Evolutionary conservation across 2,113 vertebrate species (phyloP).

Genomic region (Machaerirhynchus nigripectus): DNA sequence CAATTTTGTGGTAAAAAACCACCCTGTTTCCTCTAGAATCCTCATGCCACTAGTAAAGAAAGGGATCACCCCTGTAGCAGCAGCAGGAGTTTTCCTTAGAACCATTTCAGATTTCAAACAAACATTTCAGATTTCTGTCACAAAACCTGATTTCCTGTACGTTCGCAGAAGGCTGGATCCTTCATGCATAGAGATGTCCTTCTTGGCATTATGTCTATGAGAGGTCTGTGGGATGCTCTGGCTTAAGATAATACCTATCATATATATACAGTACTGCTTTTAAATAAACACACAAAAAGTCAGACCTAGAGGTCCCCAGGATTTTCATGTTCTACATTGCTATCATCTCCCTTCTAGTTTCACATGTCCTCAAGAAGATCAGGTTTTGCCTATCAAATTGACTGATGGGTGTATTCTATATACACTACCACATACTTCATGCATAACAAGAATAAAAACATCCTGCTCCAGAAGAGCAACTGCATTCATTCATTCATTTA

Average conservation of each 20-base stretch:
- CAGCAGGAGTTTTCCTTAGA: neutral
- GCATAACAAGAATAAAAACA: neutral
- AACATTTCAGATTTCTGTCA: neutral
- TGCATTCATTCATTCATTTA: neutral
- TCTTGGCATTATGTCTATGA: neutral
- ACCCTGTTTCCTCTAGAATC: neutral
- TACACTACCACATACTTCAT: neutral
- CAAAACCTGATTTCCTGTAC: neutral
- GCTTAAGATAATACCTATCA: neutral
- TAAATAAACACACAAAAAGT: neutral
- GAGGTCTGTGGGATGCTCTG: neutral
- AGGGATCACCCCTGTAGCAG: neutral
- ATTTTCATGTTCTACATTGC: neutral
- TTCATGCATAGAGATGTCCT: neutral
- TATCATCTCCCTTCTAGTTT: neutral
- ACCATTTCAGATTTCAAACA: neutral
- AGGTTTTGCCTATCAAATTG: neutral
- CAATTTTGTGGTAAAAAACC: neutral
- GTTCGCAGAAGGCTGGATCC: neutral
- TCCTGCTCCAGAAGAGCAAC: neutral
- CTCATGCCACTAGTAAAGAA: neutral
- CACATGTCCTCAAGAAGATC: neutral
- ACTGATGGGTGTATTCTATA: neutral
- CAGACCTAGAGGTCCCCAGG: neutral
- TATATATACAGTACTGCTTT: neutral